Base-by-base conservation (phyloP, 2,888 invertebrate genomes). In the Amiota communis region DNA sequence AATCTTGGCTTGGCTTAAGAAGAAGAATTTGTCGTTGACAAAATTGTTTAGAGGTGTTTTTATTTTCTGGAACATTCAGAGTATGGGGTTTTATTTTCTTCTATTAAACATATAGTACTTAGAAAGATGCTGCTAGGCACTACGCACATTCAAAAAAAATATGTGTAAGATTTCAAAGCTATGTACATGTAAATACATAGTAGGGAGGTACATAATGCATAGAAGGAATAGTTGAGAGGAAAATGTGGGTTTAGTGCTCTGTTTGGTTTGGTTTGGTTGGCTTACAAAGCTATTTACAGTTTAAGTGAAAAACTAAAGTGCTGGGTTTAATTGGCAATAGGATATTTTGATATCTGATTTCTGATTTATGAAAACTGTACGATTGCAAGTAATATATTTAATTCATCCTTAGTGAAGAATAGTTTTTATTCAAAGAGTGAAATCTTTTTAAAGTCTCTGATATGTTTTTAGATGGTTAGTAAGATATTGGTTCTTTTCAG, bases 1-100 rank as follows among this genome's bases (percentile, higher is more conserved):
- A 15, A 71, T 59, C 47, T 74, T 70, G 6, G 2, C 6, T 61
- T 77, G 78, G 79, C 77, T 82, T 74, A 76, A 82, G 79, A 80
- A 72, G 77, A 84, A 85, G 80, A 84, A 76, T 76, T 79, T 73
- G 69, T 67, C 69, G 53, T 68, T 68, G 65, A 73, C 59, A 76
- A 36, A 59, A 70, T 76, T 72, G 80, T 64, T 71, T 48, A 65
- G 13, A 47, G 74, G 77, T 76, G 82, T 82, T 78, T 82, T n/a
- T n/a, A n/a, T n/a, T 79, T 80, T 80, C 75, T 76, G 69, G 76
- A 71, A 69, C 73, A 72, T 59, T 20, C 11, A 15, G 13, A 53
- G 53, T 20, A 59, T 20, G 53, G 68, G 61, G 59, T 75, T 51
- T 46, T 51, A 64, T 48, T 72, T 74, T 72, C 72, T 75, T 56